phyloP scores from a whole-genome alignment of 1,140 invertebrate genomes.

The Pomacea maculata region DNA sequence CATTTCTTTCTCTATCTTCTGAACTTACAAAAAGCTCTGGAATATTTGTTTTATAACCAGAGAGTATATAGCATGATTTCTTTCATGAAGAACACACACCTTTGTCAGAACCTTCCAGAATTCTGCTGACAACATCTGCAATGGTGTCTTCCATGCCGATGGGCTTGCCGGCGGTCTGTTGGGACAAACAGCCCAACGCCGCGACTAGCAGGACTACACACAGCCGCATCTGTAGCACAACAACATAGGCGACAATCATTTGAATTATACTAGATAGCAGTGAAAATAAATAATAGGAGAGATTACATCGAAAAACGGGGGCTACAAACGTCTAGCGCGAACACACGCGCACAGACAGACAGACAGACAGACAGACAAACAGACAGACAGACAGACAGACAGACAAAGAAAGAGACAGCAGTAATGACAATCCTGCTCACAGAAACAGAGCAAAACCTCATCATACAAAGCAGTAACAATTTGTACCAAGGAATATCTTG shows the following conservation, averaged over 20 bases:
- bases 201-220: no score
- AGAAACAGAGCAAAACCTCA: neutral
- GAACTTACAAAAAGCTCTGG: no score
- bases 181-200: neutral
- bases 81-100: no score
- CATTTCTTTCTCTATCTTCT: no score
- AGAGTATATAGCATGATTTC: no score
- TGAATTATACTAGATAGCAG: no score
- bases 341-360: neutral
- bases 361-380: neutral
- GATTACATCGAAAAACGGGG: neutral
- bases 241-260: no score
- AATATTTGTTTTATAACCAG: no score
- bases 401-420: neutral
- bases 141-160: constrained; percentile 5
- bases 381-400: constrained; percentile 4
- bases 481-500: no score
- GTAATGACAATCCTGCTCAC: neutral
- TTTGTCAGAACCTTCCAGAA: no score
- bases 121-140: neutral
- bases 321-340: constrained; percentile 5
- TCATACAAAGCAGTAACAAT: neutral
- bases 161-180: neutral
- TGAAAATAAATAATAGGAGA: no score
- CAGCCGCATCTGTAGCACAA: no score